Conservation (phyloP, 2,888 invertebrate species). For the Listrodromus nycthemerus region DNA sequence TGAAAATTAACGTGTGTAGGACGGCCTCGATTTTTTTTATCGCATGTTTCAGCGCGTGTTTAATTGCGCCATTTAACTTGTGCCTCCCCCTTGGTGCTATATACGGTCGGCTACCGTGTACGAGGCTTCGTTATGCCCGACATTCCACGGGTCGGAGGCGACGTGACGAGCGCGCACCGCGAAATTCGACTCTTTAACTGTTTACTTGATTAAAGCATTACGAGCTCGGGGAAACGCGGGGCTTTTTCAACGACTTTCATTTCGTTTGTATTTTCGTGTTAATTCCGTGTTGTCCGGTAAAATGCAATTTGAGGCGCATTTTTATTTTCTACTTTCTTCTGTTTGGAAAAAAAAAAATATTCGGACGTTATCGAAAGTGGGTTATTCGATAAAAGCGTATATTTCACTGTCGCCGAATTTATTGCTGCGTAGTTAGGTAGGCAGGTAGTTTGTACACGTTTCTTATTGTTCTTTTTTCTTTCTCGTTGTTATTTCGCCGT, state of each 20-base stretch:
- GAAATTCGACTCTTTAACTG: constrained; percentile 56
- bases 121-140: constrained; percentile 30
- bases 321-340: constrained; percentile 15
- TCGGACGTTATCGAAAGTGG: constrained; percentile 45
- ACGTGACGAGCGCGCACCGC: constrained; percentile 27
- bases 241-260: constrained; percentile 9
- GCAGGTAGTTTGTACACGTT: constrained; percentile 28
- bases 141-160: constrained; percentile 24
- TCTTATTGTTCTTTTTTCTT: background rate
- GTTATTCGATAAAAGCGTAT: constrained; percentile 49
- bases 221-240: constrained; percentile 16
- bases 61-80: constrained; percentile 30
- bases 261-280: constrained; percentile 16
- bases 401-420: constrained; percentile 38
- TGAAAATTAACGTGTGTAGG: constrained; percentile 39
- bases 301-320: constrained; percentile 36
- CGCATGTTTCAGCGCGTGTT: constrained; percentile 31
- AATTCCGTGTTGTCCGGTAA: constrained; percentile 11
- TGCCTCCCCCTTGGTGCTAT: background rate
- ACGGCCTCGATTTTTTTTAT: constrained; percentile 56
- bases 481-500: constrained; percentile 1
- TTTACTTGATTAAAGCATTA: constrained; percentile 45
- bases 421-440: constrained; percentile 35
- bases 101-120: constrained; percentile 17
- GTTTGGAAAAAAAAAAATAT: background rate